Evolutionary conservation across 2,113 vertebrate genomes (phyloP).

Genomic region (Hydropotes inermis): DNA sequence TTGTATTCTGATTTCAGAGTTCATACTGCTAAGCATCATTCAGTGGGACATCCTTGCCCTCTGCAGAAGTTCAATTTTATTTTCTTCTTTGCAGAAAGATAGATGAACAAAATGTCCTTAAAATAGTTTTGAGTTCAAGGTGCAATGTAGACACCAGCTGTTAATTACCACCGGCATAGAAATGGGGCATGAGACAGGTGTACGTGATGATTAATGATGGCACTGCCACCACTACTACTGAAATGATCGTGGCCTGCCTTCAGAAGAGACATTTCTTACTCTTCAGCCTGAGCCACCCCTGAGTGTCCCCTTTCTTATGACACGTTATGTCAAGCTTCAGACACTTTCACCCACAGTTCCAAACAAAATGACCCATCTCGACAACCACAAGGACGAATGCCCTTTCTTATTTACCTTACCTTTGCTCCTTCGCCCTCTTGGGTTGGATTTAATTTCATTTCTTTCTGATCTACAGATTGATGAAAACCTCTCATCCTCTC

Average conservation of each 20-base stretch:
- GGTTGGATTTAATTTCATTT: slow-evolving; percentile 2
- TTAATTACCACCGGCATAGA: neutral
- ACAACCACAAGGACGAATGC: neutral
- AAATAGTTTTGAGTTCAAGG: neutral
- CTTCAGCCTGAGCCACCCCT: neutral
- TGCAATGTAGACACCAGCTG: neutral
- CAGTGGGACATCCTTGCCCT: neutral
- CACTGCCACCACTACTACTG: neutral
- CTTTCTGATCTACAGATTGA: slow-evolving; percentile 31
- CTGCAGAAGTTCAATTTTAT: neutral
- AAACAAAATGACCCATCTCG: neutral
- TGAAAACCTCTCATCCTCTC: slow-evolving; percentile 1
- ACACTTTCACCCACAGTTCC: neutral
- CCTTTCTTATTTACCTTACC: neutral
- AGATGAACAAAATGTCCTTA: neutral
- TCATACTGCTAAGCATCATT: neutral
- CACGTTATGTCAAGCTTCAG: neutral
- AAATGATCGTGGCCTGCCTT: neutral
- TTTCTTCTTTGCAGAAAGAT: neutral
- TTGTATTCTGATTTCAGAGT: neutral
- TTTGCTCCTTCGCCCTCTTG: neutral
- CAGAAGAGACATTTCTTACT: neutral
- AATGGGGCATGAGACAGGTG: neutral
- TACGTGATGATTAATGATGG: neutral
- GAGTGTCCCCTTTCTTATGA: neutral